phyloP scores from a whole-genome alignment of 1,140 invertebrate genomes.

The Zaprionus lachaisei region DNA sequence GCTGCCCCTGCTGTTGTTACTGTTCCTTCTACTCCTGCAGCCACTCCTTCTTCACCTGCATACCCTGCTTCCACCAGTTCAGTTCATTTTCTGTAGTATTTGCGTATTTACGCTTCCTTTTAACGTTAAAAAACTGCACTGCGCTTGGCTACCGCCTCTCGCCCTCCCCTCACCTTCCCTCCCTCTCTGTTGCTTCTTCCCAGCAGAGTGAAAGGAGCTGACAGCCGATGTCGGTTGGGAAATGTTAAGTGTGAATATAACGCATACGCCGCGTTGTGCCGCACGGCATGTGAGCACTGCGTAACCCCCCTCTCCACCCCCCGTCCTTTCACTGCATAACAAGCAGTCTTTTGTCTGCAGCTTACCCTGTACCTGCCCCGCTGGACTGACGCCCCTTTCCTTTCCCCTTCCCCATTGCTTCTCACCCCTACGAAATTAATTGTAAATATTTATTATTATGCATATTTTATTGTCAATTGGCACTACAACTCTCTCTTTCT shows the following conservation, averaged over 20 bases:
- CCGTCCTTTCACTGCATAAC: neutral
- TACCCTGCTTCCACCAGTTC: neutral
- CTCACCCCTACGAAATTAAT: slow-evolving; percentile 52
- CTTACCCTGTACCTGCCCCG: neutral
- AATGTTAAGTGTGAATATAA: slow-evolving; percentile 33
- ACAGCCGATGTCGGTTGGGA: slow-evolving; percentile 13
- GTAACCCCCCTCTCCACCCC: neutral
- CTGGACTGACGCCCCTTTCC: neutral
- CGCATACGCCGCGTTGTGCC: slow-evolving; percentile 34
- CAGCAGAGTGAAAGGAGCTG: neutral
- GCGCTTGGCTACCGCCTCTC: no score
- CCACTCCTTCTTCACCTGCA: neutral
- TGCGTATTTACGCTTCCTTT: slow-evolving; percentile 68
- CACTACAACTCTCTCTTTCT: slow-evolving; percentile 5
- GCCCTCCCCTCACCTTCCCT: neutral
- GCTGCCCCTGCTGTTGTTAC: neutral
- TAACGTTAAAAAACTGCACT: slow-evolving; percentile 48
- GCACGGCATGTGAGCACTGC: slow-evolving; percentile 3
- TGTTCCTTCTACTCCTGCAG: neutral
- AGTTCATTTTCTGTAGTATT: slow-evolving; percentile 55
- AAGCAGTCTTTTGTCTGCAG: slow-evolving; percentile 6
- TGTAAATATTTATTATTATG: slow-evolving; percentile 75
- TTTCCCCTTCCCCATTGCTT: no score
- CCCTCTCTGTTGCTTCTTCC: neutral
- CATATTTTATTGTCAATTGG: slow-evolving; percentile 45